These are phyloP conservation scores for Anseranas semipalmata DNA, from an alignment of 2,113 vertebrate species.

Conservation along the genomic window DNA sequence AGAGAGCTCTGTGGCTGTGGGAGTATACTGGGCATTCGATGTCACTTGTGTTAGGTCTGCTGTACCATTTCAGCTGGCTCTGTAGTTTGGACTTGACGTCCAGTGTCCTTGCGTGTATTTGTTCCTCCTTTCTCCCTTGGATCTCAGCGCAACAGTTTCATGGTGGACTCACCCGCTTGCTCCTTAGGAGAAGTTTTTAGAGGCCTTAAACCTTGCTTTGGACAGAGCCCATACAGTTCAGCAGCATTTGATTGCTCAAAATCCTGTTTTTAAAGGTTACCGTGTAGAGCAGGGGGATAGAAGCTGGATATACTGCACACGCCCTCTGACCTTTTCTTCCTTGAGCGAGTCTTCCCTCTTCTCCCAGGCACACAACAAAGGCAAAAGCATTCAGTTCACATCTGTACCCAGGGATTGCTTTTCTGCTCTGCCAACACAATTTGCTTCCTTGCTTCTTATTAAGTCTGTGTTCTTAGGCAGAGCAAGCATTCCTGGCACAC, in stretches of 20 bases:
- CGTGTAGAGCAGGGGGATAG: background rate
- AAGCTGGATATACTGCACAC: background rate
- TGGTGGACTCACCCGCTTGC: accelerated
- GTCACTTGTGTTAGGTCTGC: accelerated
- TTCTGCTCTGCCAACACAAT: background rate
- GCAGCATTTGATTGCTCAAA: background rate
- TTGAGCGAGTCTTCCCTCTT: background rate
- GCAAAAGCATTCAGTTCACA: background rate
- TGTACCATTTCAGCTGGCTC: background rate
- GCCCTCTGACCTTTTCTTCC: background rate
- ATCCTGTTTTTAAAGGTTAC: background rate
- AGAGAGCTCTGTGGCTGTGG: background rate
- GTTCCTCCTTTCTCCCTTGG: background rate
- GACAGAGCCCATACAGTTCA: background rate
- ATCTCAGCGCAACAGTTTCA: background rate
- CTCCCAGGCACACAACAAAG: background rate
- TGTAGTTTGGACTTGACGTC: background rate
- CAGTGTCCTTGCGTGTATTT: accelerated
- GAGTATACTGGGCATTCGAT: accelerated
- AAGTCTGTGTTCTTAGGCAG: background rate
- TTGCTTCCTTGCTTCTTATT: background rate
- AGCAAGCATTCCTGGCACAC: background rate
- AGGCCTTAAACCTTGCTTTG: background rate
- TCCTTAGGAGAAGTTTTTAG: background rate
- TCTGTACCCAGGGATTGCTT: background rate